Evolutionary conservation across 2,888 invertebrate genomes (phyloP).

Genomic region (Trilocha varians): DNA sequence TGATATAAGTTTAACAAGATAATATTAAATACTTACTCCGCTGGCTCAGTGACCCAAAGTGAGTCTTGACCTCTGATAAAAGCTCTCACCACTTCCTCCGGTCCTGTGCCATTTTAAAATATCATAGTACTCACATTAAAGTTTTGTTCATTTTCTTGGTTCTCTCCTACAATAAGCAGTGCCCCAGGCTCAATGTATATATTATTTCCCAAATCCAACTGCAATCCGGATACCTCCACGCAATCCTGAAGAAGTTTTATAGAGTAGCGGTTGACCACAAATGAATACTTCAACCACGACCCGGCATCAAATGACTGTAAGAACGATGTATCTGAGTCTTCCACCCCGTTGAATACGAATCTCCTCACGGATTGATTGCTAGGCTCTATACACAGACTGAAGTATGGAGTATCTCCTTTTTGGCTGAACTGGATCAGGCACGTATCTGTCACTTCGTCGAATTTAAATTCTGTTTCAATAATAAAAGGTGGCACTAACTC

Average conservation of each 20-base stretch:
- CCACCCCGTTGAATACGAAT: constrained; percentile 13
- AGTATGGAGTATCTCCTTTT: constrained; percentile 9
- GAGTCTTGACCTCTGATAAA: too few species aligned
- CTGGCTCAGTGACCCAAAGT: too few species aligned
- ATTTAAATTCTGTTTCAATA: constrained; percentile 32
- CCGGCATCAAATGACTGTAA: constrained; percentile 5
- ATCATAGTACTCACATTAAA: too few species aligned
- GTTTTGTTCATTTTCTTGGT: too few species aligned
- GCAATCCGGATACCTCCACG: not conserved
- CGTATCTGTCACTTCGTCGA: constrained; percentile 16
- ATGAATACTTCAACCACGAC: constrained; percentile 21
- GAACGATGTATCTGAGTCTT: not conserved
- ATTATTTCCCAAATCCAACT: not conserved
- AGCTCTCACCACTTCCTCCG: too few species aligned
- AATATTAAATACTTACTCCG: too few species aligned
- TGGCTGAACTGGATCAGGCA: constrained; percentile 41
- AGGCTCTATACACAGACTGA: constrained; percentile 28
- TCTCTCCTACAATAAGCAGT: too few species aligned
- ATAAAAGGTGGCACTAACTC: constrained; percentile 29
- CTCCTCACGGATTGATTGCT: constrained; percentile 9
- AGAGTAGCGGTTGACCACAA: constrained; percentile 17
- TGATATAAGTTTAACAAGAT: too few species aligned
- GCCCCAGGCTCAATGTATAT: too few species aligned
- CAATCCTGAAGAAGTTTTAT: constrained; percentile 21
- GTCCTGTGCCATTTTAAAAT: too few species aligned